phyloP scores from a whole-genome alignment of 92 coral and sea anemone genomes.

The Anthopleura xanthogrammica region DNA sequence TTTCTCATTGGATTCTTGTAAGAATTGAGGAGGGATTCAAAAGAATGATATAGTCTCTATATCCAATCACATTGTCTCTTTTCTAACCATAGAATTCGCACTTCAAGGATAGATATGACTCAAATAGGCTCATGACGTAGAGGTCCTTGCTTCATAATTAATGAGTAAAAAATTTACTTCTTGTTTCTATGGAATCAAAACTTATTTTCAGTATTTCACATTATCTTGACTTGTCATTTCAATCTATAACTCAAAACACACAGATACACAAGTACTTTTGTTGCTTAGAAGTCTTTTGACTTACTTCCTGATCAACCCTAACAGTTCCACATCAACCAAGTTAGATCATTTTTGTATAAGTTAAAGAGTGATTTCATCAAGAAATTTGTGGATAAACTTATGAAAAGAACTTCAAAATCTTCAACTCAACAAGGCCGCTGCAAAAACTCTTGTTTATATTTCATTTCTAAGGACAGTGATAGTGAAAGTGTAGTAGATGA shows the following conservation, averaged over 20 bases:
- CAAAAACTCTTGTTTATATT: constrained; percentile 69
- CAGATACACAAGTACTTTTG: not conserved
- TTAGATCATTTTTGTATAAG: not conserved
- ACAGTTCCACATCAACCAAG: not conserved
- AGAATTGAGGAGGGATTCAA: not conserved
- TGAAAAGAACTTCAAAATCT: constrained; percentile 66
- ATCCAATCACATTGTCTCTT: constrained; percentile 1
- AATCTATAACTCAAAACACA: constrained; percentile 3
- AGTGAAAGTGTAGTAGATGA: constrained; percentile 41
- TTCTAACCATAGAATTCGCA: constrained; percentile 7
- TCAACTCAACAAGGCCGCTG: constrained; percentile 48
- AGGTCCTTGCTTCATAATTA: constrained; percentile 44
- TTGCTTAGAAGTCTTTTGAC: not conserved
- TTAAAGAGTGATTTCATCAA: not conserved
- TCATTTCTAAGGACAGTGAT: constrained; percentile 68
- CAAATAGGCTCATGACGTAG: constrained; percentile 15
- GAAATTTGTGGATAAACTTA: constrained; percentile 28
- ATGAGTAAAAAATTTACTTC: constrained; percentile 37
- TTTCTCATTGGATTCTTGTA: constrained; percentile 5
- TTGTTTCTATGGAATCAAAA: constrained; percentile 88
- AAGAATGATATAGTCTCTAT: not conserved
- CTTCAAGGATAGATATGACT: not conserved
- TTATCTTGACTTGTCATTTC: constrained; percentile 10
- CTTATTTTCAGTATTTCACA: constrained; percentile 20
- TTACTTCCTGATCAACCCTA: not conserved